A percentile compares a stretch with the other conserved stretches of the same genome.
Evolutionary conservation across 2,113 vertebrate species (phyloP).

Genomic region (Phyllopteryx taeniolatus): DNA sequence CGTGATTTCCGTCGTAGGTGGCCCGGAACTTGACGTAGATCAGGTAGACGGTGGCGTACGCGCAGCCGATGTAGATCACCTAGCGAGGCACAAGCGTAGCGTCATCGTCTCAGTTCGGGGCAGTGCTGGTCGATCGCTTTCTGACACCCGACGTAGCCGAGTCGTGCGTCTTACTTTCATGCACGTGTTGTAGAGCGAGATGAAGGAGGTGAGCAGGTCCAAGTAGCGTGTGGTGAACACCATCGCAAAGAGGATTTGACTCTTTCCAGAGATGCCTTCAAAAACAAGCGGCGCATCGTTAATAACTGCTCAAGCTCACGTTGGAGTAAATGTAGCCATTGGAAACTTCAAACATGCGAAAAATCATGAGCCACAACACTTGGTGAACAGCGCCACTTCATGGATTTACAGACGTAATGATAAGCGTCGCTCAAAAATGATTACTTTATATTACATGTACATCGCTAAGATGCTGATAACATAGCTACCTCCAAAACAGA

Average conservation of each 20-base stretch:
- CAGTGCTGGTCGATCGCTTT: neutral
- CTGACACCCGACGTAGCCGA: neutral
- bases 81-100: constrained; percentile 41
- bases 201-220: constrained; percentile 96
- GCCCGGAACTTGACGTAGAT: constrained; percentile 97
- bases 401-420: neutral
- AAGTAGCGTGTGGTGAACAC: constrained; percentile 97
- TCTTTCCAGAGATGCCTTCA: constrained; percentile 97
- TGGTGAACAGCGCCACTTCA: neutral
- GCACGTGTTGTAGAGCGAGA: constrained; percentile 94
- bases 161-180: constrained; percentile 86
- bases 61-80: constrained; percentile 93
- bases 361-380: neutral
- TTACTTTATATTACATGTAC: no score
- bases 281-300: constrained; percentile 2
- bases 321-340: neutral
- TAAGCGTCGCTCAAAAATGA: neutral
- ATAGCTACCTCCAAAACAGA: neutral
- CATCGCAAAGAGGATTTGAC: constrained; percentile 96
- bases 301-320: no score
- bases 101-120: neutral
- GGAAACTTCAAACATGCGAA: neutral
- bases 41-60: constrained; percentile 92
- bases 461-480: neutral
- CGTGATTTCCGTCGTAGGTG: constrained; percentile 97